Base-by-base conservation (phyloP, 2,113 vertebrate species). In the Epinephelus lanceolatus region DNA sequence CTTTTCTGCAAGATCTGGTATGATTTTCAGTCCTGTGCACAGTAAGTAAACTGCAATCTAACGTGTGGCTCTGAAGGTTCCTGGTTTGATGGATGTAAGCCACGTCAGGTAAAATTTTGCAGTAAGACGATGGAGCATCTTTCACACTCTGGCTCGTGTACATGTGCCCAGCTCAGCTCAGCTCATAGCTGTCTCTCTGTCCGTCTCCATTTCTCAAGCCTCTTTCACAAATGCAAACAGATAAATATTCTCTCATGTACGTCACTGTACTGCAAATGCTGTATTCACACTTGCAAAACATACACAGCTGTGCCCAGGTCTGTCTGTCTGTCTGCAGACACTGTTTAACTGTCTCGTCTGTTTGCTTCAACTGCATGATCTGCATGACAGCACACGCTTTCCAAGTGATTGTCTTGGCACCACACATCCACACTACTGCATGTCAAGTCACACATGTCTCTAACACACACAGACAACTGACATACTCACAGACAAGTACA, bases 71-170 rank as follows among this genome's bases (percentile, higher is more conserved):
- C 86, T 80, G 83, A 84, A 88, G 84, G 80, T 79, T 85, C 63
- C 78, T 83, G 78, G 69, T 90, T 86, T 80, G 73, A 80, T 81
- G 80, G 51, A 83, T 67, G 71, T 80, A 71, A 85, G 82, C 82
- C 75, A 76, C 78, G n/a, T 67, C 80, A 86, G 83, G 81, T 81
- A 81, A 94, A 81, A 94, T 93, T 95, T 89, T 88, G 77, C 92
- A 86, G 90, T 92, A 94, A 70, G 47, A 94, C 92, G 88, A 62
- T 78, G 88, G 86, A 94, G 95, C 96, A 96, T 95, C 96, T 97
- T 96, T 97, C 96, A 97, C 97, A 96, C 96, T 97, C 96, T 95
- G 85, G 90, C 93, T 94, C 8, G 47, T 87, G 68, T 76, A 77
- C 76, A 42, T 85, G 91, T 91, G 82, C 81, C 70, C 73, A 87